These are phyloP conservation scores for Dorcus hopei DNA, from an alignment of 2,888 invertebrate species.

Conservation along the genomic window DNA sequence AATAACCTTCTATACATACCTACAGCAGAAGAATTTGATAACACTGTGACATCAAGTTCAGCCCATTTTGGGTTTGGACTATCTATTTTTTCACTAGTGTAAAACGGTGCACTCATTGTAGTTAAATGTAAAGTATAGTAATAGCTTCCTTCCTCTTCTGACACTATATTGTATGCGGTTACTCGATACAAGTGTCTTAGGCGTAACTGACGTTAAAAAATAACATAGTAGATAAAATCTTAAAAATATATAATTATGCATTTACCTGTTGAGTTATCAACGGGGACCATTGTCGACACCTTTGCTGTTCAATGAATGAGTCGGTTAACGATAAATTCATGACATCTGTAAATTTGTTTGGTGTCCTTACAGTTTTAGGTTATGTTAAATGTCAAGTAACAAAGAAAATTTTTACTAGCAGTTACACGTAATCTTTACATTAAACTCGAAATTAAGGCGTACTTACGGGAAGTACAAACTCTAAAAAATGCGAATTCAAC, in stretches of 20 bases:
- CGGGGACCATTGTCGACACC: conserved; percentile 77
- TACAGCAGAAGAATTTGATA: conserved; percentile 42
- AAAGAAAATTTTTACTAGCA: background rate
- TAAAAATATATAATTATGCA: background rate
- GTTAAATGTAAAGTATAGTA: conserved; percentile 80
- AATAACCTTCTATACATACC: background rate
- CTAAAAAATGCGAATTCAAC: no score
- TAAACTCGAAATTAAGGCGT: no score
- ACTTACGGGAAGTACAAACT: no score
- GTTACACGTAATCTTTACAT: no score
- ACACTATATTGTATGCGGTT: conserved; percentile 59
- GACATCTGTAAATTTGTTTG: conserved; percentile 29
- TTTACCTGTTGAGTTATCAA: conserved; percentile 77
- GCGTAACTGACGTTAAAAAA: conserved; percentile 57
- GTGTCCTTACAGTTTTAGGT: conserved; percentile 9
- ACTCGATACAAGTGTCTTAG: conserved; percentile 77
- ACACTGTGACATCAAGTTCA: conserved; percentile 67
- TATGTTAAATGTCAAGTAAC: conserved; percentile 16
- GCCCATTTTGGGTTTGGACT: conserved; percentile 77
- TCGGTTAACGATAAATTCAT: conserved; percentile 44
- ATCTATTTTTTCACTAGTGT: conserved; percentile 73
- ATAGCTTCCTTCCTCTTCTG: conserved; percentile 55
- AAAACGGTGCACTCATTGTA: conserved; percentile 79
- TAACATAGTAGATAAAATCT: conserved; percentile 4
- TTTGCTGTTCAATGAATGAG: conserved; percentile 60